These are phyloP conservation scores for Hyles vespertilio DNA, from an alignment of 1,140 invertebrate genomes.

Conservation along the genomic window DNA sequence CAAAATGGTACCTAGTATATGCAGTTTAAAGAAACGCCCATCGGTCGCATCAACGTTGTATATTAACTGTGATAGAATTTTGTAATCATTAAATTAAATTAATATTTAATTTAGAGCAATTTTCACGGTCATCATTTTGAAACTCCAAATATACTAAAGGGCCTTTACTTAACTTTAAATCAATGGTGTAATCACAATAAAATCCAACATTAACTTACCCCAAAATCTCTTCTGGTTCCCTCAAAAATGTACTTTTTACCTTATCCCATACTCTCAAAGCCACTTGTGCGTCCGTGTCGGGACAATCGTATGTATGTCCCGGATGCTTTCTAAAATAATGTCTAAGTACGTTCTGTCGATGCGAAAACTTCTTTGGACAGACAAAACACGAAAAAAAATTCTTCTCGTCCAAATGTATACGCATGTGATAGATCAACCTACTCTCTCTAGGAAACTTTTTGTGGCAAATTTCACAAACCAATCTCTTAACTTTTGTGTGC, in stretches of 20 bases:
- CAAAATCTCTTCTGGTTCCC: conserved; percentile 15
- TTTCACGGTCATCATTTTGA: too few relatives aligned
- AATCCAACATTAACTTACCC: conserved; percentile 4
- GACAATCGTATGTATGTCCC: conserved; percentile 28
- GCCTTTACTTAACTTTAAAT: too few relatives aligned
- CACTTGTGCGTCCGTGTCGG: conserved; percentile 44
- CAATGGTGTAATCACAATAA: too few relatives aligned
- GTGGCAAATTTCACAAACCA: conserved; percentile 89
- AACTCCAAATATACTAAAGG: too few relatives aligned
- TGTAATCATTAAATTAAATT: neutral
- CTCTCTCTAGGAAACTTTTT: conserved; percentile 87
- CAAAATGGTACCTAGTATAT: too few relatives aligned
- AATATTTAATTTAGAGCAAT: too few relatives aligned
- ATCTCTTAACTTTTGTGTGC: conserved; percentile 87
- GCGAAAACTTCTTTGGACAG: conserved; percentile 94
- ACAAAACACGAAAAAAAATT: conserved; percentile 89
- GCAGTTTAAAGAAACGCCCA: too few relatives aligned
- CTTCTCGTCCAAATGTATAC: conserved; percentile 87
- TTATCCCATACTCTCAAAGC: conserved; percentile 42
- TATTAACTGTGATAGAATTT: neutral
- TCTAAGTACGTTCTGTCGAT: conserved; percentile 68
- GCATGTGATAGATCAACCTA: conserved; percentile 87
- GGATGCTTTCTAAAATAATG: conserved; percentile 55
- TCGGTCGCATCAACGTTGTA: too few relatives aligned
- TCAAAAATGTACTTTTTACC: conserved; percentile 15